phyloP scores from a whole-genome alignment of 2,888 invertebrate species.

The Cotesia congregata region DNA sequence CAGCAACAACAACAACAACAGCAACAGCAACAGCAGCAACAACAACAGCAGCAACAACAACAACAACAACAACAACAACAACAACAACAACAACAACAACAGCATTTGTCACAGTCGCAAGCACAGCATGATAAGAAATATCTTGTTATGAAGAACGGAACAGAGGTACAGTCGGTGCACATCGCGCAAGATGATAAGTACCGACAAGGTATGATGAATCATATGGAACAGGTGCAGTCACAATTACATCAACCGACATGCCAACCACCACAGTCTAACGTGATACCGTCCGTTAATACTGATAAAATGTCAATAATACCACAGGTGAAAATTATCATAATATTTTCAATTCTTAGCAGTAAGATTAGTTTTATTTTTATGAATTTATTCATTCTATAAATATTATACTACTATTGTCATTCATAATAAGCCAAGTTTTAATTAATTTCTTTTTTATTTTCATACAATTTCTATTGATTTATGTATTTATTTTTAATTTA shows the following conservation, averaged over 20 bases:
- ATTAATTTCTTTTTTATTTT: too few species aligned
- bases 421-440: too few species aligned
- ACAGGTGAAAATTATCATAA: conserved; percentile 55
- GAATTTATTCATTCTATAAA: too few species aligned
- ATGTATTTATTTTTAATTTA: too few species aligned
- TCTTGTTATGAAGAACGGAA: conserved; percentile 75
- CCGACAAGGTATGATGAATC: conserved; percentile 61
- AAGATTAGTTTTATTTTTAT: background rate
- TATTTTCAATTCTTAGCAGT: background rate
- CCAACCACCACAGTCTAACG: conserved; percentile 61
- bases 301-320: conserved; percentile 60
- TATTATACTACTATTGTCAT: too few species aligned
- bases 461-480: too few species aligned
- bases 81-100: conserved; percentile 52
- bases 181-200: conserved; percentile 72
- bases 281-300: conserved; percentile 59
- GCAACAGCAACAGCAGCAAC: conserved; percentile 55
- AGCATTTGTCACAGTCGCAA: conserved; percentile 49
- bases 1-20: conserved; percentile 53
- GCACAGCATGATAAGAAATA: conserved; percentile 74
- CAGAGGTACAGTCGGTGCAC: conserved; percentile 57
- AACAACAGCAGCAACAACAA: conserved; percentile 60
- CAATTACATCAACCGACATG: conserved; percentile 37
- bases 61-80: conserved; percentile 53
- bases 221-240: conserved; percentile 55